phyloP scores from a whole-genome alignment of 2,113 vertebrate genomes.

The Platysteira castanea region DNA sequence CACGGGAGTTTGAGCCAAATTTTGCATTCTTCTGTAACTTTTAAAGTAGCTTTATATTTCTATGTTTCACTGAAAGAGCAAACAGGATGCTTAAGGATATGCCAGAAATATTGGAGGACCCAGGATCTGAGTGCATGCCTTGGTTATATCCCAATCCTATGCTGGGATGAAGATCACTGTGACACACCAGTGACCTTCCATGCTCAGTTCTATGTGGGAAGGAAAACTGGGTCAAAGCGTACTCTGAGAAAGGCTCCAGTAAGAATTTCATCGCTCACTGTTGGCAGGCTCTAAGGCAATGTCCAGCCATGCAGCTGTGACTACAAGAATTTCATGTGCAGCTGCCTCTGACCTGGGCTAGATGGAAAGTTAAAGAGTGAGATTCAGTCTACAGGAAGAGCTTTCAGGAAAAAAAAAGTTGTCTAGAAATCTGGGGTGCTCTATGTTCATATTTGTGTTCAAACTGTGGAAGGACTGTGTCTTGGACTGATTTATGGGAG shows the following conservation, averaged over 20 bases:
- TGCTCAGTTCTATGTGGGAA: not conserved
- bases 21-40: not conserved
- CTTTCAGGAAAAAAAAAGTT: not conserved
- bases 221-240: not conserved
- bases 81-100: not conserved
- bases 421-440: not conserved
- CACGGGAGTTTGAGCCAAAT: not conserved
- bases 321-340: not conserved
- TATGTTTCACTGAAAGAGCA: not conserved
- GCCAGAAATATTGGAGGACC: not conserved
- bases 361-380: not conserved
- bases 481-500: not conserved
- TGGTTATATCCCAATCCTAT: not conserved
- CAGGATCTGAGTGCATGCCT: not conserved
- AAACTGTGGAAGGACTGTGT: not conserved
- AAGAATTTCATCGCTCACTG: fast-evolving
- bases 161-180: not conserved
- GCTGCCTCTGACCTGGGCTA: not conserved
- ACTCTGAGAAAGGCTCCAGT: not conserved
- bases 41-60: not conserved
- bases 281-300: not conserved
- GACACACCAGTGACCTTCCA: not conserved
- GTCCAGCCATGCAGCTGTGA: not conserved
- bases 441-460: not conserved
- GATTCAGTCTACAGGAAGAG: not conserved